phyloP scores from a whole-genome alignment of 2,888 invertebrate genomes.

The Chrysolina oricalcia region DNA sequence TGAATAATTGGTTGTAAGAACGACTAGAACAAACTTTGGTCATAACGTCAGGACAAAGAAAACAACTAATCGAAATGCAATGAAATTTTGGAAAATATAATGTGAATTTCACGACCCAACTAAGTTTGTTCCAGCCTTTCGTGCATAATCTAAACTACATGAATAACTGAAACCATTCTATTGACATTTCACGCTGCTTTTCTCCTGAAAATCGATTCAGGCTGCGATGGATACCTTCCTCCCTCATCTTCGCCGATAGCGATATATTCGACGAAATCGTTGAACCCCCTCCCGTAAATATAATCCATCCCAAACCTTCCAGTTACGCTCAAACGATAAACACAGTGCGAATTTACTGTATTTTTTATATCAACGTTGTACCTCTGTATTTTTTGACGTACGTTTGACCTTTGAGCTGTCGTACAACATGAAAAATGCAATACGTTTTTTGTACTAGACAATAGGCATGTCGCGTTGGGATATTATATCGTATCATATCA shows the following conservation, averaged over 20 bases:
- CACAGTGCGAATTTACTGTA: conserved; percentile 54
- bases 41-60: too few relatives aligned
- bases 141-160: not conserved
- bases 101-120: not conserved
- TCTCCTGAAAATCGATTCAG: conserved; percentile 61
- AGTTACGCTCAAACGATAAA: conserved; percentile 64
- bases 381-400: conserved; percentile 32
- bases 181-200: conserved; percentile 58
- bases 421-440: conserved; percentile 45
- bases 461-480: conserved; percentile 48
- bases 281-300: conserved; percentile 81
- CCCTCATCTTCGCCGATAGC: conserved; percentile 77
- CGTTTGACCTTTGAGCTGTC: conserved; percentile 36
- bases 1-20: too few relatives aligned
- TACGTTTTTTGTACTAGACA: conserved; percentile 58
- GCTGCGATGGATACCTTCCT: conserved; percentile 79
- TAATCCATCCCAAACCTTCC: conserved; percentile 79
- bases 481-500: conserved; percentile 57
- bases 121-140: not conserved
- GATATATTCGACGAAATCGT: conserved; percentile 80
- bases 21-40: too few relatives aligned
- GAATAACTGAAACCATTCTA: conserved; percentile 4
- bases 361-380: conserved; percentile 52
- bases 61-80: too few relatives aligned
- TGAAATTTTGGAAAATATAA: not conserved